Evolutionary conservation across 2,888 invertebrate genomes (phyloP), one percentile per base, ranked within the genome.

Genomic region (Aleiodes alternator): DNA sequence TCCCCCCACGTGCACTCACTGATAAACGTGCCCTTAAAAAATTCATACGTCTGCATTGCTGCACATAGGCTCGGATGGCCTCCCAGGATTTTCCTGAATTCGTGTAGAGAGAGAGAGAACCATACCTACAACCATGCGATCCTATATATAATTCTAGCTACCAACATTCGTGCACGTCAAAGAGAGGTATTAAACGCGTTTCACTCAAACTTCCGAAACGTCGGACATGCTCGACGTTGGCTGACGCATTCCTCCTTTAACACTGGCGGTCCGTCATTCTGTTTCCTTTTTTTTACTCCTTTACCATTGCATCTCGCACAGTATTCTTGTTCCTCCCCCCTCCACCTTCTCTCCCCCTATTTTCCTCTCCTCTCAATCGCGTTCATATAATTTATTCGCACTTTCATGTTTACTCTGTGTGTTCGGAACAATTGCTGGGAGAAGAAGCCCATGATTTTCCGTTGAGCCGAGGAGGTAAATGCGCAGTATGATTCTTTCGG

Each of bases 91-190:
- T 64, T 51, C 68, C 43, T 70, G 59, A 68, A 76, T 77, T 69
- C 51, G 53, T 72, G 66, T 43, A 51, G 57, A 72, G 16, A 34
- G 6, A 23, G 23, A 23, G 23, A 23, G 23, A 23, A 23, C 23
- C 61, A 56, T 69, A 61, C 57, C 51, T 69, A 72, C 23, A 74
- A 70, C 73, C 75, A 72, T 64, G 78, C 71, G 66, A 75, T 73
- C 57, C 64, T 61, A 71, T 59, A 74, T 53, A 72, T 66, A 76
- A 53, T 68, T 23, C 38, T 51, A 57, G 50, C 50, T 75, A 53
- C 69, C 72, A 55, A 76, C 72, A 79, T 78, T 78, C 79, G 75
- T 79, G 76, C 79, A 75, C 73, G 76, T 78, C 78, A 79, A 79
- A 78, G 78, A 68, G 75, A 66, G 68, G 78, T 76, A 76, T 73